Conservation (phyloP, 2,888 invertebrate genomes). For the Aspidapion aeneum region DNA sequence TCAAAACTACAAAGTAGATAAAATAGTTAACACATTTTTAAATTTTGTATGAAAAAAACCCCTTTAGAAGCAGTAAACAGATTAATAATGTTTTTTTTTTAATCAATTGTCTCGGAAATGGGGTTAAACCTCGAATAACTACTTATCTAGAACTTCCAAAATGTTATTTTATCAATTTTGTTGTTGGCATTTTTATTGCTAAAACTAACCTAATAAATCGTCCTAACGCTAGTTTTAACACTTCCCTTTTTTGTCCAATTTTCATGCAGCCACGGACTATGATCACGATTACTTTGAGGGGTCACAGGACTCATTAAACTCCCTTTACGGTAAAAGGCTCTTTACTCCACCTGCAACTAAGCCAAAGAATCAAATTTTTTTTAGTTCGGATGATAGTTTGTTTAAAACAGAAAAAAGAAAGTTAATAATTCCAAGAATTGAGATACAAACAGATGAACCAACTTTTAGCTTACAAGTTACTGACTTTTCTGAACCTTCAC, state of each 20-base stretch:
- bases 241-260: conserved; percentile 20
- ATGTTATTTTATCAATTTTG: background rate
- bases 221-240: no score
- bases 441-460: conserved; percentile 43
- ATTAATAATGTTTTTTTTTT: no score
- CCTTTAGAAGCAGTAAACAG: no score
- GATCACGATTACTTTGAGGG: conserved; percentile 31
- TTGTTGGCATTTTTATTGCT: background rate
- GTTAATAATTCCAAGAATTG: conserved; percentile 44
- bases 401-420: conserved; percentile 43
- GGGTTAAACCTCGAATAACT: no score
- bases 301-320: conserved; percentile 44
- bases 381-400: conserved; percentile 46
- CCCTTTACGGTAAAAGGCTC: conserved; percentile 35
- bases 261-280: conserved; percentile 47
- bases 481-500: conserved; percentile 46
- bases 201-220: background rate
- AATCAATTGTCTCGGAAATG: no score
- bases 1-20: no score
- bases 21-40: no score
- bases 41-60: no score
- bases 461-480: conserved; percentile 46
- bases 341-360: conserved; percentile 44
- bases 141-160: background rate
- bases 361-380: conserved; percentile 45